Conservation (phyloP, 1,140 invertebrate genomes). For the Chrysomallon squamiferum region DNA sequence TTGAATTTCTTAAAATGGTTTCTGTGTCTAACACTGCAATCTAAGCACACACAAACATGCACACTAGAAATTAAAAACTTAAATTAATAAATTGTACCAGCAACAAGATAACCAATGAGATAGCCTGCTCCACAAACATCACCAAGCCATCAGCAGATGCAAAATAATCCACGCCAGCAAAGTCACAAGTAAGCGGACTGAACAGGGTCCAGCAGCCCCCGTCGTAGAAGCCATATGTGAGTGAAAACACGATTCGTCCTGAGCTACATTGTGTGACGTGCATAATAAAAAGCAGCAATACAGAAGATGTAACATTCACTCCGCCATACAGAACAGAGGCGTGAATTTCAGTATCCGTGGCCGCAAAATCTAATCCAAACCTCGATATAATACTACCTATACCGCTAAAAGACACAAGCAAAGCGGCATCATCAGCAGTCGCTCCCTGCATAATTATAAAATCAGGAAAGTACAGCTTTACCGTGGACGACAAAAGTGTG, state of each 20-base stretch:
- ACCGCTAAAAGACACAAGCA: not conserved
- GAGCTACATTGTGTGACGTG: not conserved
- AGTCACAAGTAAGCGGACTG: slow-evolving; percentile 19
- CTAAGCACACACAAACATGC: too few species aligned
- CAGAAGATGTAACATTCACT: not conserved
- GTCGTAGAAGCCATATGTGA: slow-evolving; percentile 22
- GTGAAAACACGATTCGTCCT: slow-evolving; percentile 6
- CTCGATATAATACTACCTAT: not conserved
- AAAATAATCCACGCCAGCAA: slow-evolving; percentile 27
- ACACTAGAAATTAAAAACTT: too few species aligned
- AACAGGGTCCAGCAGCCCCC: slow-evolving; percentile 20
- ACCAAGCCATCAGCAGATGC: slow-evolving; percentile 23
- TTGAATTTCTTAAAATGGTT: too few species aligned
- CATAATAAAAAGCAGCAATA: not conserved
- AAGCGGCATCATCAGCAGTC: not conserved
- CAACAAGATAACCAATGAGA: slow-evolving; percentile 26
- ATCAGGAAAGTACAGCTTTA: not conserved
- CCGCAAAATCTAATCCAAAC: not conserved
- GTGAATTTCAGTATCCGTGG: not conserved
- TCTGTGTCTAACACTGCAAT: too few species aligned
- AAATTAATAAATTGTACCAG: too few species aligned
- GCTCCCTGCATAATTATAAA: not conserved
- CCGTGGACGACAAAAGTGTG: not conserved
- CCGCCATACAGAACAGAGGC: not conserved
- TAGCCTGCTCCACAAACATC: slow-evolving; percentile 26